phyloP scores from a whole-genome alignment of 2,113 vertebrate species.

The Symphodus melops region DNA sequence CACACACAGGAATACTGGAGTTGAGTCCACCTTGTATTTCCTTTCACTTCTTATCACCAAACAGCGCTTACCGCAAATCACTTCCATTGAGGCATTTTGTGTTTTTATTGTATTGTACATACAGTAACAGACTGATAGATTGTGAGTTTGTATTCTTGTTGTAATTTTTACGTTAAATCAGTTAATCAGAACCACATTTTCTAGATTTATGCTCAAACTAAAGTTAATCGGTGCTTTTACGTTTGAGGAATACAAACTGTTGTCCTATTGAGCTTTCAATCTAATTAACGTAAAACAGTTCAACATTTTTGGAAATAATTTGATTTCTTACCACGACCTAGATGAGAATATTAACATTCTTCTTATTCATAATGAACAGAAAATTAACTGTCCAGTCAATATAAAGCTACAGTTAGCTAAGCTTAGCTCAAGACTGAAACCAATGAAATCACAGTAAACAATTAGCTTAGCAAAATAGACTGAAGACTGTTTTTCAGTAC shows the following conservation, averaged over 20 bases:
- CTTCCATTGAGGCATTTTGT: slow-evolving; percentile 36
- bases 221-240: slow-evolving; percentile 2
- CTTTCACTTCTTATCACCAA: slow-evolving; percentile 46
- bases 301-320: slow-evolving; percentile 8
- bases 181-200: slow-evolving; percentile 42
- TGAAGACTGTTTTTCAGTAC: too few relatives aligned
- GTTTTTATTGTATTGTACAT: slow-evolving; percentile 45
- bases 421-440: too few relatives aligned
- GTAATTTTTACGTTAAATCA: slow-evolving; percentile 36
- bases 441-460: too few relatives aligned
- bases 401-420: too few relatives aligned
- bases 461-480: too few relatives aligned
- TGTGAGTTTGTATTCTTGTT: slow-evolving; percentile 40
- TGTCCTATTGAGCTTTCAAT: neutral
- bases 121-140: slow-evolving; percentile 26
- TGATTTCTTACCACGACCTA: neutral
- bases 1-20: slow-evolving; percentile 35
- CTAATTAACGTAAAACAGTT: neutral
- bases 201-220: slow-evolving; percentile 14
- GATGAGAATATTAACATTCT: neutral
- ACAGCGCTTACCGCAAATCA: slow-evolving; percentile 19
- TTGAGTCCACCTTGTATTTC: slow-evolving; percentile 45
- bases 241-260: neutral
- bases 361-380: neutral
- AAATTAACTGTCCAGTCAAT: too few relatives aligned